Evolutionary conservation across 1,140 invertebrate genomes (phyloP).

Genomic region (Sarcophaga peregrina): DNA sequence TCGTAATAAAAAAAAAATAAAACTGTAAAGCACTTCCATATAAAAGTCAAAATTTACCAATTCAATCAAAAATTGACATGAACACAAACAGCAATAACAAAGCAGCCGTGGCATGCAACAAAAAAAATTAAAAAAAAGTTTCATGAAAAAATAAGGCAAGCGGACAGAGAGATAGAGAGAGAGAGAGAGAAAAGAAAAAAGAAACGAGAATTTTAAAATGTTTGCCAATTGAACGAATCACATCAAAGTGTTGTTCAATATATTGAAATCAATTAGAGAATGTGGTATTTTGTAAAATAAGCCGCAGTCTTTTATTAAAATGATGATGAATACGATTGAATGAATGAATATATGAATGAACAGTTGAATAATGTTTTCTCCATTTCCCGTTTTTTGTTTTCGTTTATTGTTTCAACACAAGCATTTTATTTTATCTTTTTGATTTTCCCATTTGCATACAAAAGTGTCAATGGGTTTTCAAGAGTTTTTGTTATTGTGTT

Average conservation of each 20-base stretch:
- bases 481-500: too few species aligned
- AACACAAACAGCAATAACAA: slow-evolving; percentile 9
- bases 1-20: too few species aligned
- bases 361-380: neutral
- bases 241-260: slow-evolving; percentile 39
- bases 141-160: neutral
- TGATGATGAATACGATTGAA: too few species aligned
- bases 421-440: neutral
- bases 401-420: neutral
- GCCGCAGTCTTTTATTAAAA: slow-evolving; percentile 26
- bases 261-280: slow-evolving; percentile 41
- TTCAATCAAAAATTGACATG: slow-evolving; percentile 39
- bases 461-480: slow-evolving; percentile 5
- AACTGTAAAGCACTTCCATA: neutral
- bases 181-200: neutral
- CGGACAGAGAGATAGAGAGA: neutral
- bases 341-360: neutral
- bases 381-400: neutral
- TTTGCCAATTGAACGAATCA: slow-evolving; percentile 25
- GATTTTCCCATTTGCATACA: neutral
- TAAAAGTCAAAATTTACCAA: slow-evolving; percentile 41
- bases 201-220: neutral
- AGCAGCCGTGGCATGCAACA: neutral
- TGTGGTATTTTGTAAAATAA: slow-evolving; percentile 39
- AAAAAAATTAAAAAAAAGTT: neutral